Percentiles rank a stretch among this genome's conserved stretches.
Conservation (phyloP, 2,797 vertebrate species). For the Acrocephalus scirpaceus region DNA sequence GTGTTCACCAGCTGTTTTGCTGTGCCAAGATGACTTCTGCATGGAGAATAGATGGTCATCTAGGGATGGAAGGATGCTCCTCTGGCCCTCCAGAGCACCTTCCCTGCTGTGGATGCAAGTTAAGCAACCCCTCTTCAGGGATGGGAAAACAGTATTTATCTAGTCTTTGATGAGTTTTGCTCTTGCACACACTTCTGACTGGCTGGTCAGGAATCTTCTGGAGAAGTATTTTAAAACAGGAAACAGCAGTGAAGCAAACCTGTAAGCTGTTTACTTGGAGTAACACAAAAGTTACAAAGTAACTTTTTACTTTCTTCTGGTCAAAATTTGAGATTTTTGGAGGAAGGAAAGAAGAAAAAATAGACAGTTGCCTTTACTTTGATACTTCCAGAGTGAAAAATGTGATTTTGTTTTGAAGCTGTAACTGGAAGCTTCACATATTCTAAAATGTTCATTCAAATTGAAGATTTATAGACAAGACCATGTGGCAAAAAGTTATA, state of each 20-base stretch:
- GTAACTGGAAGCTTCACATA: not conserved
- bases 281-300: not conserved
- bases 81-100: not conserved
- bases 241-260: not conserved
- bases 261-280: not conserved
- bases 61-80: not conserved
- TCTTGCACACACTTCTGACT: not conserved
- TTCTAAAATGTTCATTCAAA: not conserved
- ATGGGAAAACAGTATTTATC: not conserved
- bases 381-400: not conserved
- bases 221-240: not conserved
- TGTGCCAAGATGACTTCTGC: not conserved
- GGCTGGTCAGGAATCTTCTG: not conserved
- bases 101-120: rapidly evolving
- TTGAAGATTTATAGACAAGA: not conserved
- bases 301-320: not conserved
- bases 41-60: not conserved
- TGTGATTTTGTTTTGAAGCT: not conserved
- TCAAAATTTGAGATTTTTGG: not conserved
- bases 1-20: not conserved
- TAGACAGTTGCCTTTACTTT: not conserved
- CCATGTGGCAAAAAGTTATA: not conserved
- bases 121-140: not conserved
- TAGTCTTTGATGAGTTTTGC: not conserved
- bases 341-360: not conserved